Conservation (phyloP, 2,113 vertebrate species). For the Rhinichthys klamathensis region DNA sequence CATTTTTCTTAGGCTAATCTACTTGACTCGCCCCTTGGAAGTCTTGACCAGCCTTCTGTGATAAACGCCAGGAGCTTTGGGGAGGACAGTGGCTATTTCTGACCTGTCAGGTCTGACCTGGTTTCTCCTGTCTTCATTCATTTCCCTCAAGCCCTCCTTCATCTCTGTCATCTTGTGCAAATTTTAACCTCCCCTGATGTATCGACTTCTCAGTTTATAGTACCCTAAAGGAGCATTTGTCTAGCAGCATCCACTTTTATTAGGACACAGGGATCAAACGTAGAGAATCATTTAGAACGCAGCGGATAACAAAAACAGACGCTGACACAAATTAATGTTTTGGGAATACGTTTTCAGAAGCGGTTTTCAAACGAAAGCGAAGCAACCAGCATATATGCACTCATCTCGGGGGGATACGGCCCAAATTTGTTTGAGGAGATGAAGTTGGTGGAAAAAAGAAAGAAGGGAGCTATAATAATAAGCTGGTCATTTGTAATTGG, state of each 20-base stretch:
- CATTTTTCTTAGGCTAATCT: slow-evolving; percentile 22
- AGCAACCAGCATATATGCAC: slow-evolving; percentile 21
- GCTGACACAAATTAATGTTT: slow-evolving; percentile 49
- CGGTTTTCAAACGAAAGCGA: slow-evolving; percentile 43
- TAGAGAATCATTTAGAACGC: slow-evolving; percentile 53
- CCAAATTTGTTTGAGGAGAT: slow-evolving; percentile 55
- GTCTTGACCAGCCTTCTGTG: slow-evolving; percentile 41
- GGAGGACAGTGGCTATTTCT: slow-evolving; percentile 52
- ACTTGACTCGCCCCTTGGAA: slow-evolving; percentile 25
- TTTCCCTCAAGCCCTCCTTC: slow-evolving; percentile 52
- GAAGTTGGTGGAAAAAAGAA: slow-evolving; percentile 48
- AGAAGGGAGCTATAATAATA: slow-evolving; percentile 54
- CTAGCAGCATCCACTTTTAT: slow-evolving; percentile 61
- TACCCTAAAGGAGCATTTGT: slow-evolving; percentile 65
- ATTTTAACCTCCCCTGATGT: slow-evolving; percentile 54
- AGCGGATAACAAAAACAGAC: slow-evolving; percentile 42
- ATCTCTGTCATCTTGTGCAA: slow-evolving; percentile 55
- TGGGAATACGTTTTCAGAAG: slow-evolving; percentile 50
- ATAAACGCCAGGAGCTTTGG: slow-evolving; percentile 45
- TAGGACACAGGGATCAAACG: slow-evolving; percentile 63
- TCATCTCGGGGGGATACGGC: slow-evolving; percentile 42
- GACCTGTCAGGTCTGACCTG: slow-evolving; percentile 60
- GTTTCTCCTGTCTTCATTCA: slow-evolving; percentile 58
- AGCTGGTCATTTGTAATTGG: slow-evolving; percentile 58
- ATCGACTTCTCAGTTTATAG: slow-evolving; percentile 60